A percentile compares a stretch with the other conserved stretches of the same genome.
phyloP scores from a whole-genome alignment of 2,797 vertebrate species.

The Lepus oiostolus region DNA sequence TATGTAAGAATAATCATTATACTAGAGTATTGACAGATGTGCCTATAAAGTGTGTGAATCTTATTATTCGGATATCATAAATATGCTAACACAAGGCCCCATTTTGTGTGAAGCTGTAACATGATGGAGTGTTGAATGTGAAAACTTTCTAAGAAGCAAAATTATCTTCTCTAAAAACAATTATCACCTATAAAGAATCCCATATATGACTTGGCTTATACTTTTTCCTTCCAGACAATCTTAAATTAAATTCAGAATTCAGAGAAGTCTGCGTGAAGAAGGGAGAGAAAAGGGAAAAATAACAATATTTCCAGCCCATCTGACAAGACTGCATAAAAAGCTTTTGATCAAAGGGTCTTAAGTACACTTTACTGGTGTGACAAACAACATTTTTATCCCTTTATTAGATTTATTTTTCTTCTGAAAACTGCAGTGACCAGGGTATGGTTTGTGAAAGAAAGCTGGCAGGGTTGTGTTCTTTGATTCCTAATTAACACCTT shows the following conservation, averaged over 20 bases:
- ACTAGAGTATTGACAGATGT: slow-evolving; percentile 39
- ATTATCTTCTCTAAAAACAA: slow-evolving; percentile 60
- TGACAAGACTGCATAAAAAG: slow-evolving; percentile 89
- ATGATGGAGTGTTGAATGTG: neutral
- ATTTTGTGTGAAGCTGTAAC: neutral
- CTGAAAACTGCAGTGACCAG: slow-evolving; percentile 89
- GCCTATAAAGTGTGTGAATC: slow-evolving; percentile 23
- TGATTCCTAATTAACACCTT: slow-evolving; percentile 94
- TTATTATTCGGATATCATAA: neutral
- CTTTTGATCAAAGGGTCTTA: slow-evolving; percentile 89
- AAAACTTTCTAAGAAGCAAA: slow-evolving; percentile 72
- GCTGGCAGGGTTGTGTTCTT: slow-evolving; percentile 90
- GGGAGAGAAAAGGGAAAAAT: slow-evolving; percentile 82
- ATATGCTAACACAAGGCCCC: neutral
- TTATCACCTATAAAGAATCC: slow-evolving; percentile 81
- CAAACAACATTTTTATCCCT: slow-evolving; percentile 92
- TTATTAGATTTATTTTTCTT: slow-evolving; percentile 92
- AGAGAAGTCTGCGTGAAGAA: slow-evolving; percentile 81
- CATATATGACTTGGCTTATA: slow-evolving; percentile 47
- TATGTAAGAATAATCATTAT: neutral
- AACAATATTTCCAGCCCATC: slow-evolving; percentile 90
- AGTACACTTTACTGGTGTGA: slow-evolving; percentile 90
- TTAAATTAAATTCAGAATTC: slow-evolving; percentile 82
- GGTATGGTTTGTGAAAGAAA: slow-evolving; percentile 90
- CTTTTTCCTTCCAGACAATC: slow-evolving; percentile 75